Evolutionary conservation across 1,140 invertebrate species (phyloP).

Genomic region (Myzus persicae): DNA sequence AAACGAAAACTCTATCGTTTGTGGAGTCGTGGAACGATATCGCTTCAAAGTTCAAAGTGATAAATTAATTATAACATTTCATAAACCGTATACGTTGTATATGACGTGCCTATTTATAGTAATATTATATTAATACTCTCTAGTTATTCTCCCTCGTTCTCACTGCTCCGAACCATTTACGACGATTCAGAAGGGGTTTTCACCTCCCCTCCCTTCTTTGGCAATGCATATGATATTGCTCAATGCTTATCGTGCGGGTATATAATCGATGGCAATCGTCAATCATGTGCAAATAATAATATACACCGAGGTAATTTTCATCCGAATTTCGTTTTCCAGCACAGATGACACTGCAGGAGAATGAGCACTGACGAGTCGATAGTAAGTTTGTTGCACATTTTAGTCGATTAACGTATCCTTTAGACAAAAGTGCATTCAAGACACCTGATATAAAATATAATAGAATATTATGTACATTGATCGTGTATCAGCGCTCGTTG

Average conservation of each 20-base stretch:
- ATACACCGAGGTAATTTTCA: too few species aligned
- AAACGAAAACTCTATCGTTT: not conserved
- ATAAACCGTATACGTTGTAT: not conserved
- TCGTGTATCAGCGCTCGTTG: too few species aligned
- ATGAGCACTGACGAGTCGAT: too few species aligned
- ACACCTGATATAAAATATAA: too few species aligned
- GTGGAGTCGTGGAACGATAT: not conserved
- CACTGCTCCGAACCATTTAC: not conserved
- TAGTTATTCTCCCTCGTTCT: not conserved
- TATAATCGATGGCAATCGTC: too few species aligned
- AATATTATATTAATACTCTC: not conserved
- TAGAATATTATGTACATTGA: too few species aligned
- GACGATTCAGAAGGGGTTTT: not conserved
- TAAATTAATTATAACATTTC: constrained; percentile 3
- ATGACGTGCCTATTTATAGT: not conserved
- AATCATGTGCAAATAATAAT: too few species aligned
- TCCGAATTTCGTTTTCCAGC: too few species aligned
- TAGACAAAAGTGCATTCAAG: too few species aligned
- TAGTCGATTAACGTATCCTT: too few species aligned
- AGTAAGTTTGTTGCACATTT: too few species aligned
- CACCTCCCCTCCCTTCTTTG: not conserved
- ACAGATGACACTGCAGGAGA: too few species aligned
- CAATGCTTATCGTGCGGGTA: not conserved
- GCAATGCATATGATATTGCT: not conserved
- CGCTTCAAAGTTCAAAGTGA: not conserved